These are phyloP conservation scores for Gari tellinella DNA, from an alignment of 2,888 invertebrate genomes.

Conservation along the genomic window DNA sequence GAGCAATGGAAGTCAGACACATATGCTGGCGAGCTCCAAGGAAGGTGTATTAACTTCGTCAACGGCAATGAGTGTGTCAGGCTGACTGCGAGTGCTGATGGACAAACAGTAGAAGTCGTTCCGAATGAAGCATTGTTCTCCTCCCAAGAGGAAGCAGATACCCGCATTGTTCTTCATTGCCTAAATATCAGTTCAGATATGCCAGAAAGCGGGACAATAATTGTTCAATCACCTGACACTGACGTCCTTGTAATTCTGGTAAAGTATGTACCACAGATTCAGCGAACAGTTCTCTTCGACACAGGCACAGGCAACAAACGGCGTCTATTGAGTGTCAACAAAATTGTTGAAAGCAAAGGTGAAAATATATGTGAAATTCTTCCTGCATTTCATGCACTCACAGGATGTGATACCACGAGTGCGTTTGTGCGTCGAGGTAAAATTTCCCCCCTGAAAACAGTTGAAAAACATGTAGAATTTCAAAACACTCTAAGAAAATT, in stretches of 20 bases:
- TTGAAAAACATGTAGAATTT: slow-evolving; percentile 4
- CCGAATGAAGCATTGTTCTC: background rate
- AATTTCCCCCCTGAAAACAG: slow-evolving; percentile 9
- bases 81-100: slow-evolving; percentile 4
- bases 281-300: slow-evolving; percentile 24
- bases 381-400: slow-evolving; percentile 28
- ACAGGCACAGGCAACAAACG: slow-evolving; percentile 40
- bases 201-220: slow-evolving; percentile 3
- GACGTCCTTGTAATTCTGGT: slow-evolving; percentile 30
- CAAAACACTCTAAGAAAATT: too few relatives aligned
- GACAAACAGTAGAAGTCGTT: background rate
- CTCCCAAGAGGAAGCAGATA: slow-evolving; percentile 23
- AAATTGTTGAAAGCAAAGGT: slow-evolving; percentile 14
- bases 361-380: slow-evolving; percentile 22
- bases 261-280: slow-evolving; percentile 5
- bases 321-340: slow-evolving; percentile 27
- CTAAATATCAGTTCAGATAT: background rate
- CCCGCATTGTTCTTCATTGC: slow-evolving; percentile 12
- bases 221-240: slow-evolving; percentile 50
- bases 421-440: slow-evolving; percentile 41
- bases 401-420: slow-evolving; percentile 46
- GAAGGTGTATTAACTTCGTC: background rate
- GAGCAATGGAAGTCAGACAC: background rate
- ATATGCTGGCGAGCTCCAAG: slow-evolving; percentile 3
- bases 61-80: background rate